Base-by-base conservation (phyloP, 1,140 invertebrate species). In the Leucophenga varia region DNA sequence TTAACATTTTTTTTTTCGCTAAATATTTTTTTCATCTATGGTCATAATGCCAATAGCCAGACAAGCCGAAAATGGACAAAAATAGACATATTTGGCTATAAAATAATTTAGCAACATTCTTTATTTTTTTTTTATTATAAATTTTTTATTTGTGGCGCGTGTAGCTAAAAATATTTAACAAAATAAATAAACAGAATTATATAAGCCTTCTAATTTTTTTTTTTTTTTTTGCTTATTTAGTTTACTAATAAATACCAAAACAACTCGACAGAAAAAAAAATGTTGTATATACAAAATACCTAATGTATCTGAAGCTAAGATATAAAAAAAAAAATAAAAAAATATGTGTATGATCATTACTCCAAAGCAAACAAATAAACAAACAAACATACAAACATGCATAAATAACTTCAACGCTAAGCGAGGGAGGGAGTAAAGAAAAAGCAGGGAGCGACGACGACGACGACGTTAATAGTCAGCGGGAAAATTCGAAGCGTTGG, bases 281-380 rank as follows among this genome's bases (percentile, higher is more conserved):
- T 38, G n/a, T 19, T 22, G 37, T 20, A 37, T 10, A 44, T 28
- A 40, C 3, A 28, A n/a, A n/a, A 48, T 34, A 44, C 1, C 28
- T 42, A 22, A 17, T 32, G 19, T 49, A 31, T 28, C 6, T 3
- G n/a, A n/a, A n/a, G n/a, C n/a, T n/a, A n/a, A n/a, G n/a, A n/a
- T n/a, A 25, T 25, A 25, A 25, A 25, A 25, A 25, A 10, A 25
- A 25, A 25, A 25, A 25, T n/a, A 25, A 25, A 25, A 25, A 25
- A 25, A 25, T 50, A 47, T 67, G 53, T 68, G 52, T 50, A 54
- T 61, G 58, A 65, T 67, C 63, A 65, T 34, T 34, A 67, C 63
- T 65, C 55, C 51, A 60, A 65, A 58, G 53, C 63, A 68, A 67
- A 63, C 54, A 67, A 67, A 67, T 67, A 65, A 65, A 65, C 63